These are phyloP conservation scores for Patella caerulea DNA, from an alignment of 2,888 invertebrate genomes.

Conservation along the genomic window DNA sequence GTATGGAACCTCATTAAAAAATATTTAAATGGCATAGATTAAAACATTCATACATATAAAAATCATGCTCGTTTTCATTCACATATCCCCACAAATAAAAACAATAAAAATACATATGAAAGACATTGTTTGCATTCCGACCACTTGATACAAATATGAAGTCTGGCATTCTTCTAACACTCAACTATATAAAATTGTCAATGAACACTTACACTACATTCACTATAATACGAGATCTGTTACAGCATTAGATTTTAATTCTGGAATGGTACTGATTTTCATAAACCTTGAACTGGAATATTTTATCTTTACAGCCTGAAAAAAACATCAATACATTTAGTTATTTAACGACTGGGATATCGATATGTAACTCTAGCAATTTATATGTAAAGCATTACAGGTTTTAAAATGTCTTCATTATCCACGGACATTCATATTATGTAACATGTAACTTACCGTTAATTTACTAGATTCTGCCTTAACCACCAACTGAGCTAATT, in stretches of 20 bases:
- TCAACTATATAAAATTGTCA: too few relatives aligned
- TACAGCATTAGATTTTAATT: constrained; percentile 60
- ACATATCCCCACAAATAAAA: too few relatives aligned
- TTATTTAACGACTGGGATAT: background rate
- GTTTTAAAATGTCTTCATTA: background rate
- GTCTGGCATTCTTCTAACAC: too few relatives aligned
- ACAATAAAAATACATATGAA: too few relatives aligned
- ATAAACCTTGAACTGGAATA: constrained; percentile 72
- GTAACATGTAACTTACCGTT: constrained; percentile 73
- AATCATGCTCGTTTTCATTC: too few relatives aligned
- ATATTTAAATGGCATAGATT: too few relatives aligned
- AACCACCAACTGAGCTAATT: constrained; percentile 80
- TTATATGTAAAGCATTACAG: background rate
- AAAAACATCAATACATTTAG: constrained; percentile 25
- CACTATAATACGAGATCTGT: constrained; percentile 44
- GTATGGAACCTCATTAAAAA: too few relatives aligned
- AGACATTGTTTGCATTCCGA: too few relatives aligned
- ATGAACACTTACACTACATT: background rate
- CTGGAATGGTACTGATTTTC: constrained; percentile 70
- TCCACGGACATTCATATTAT: background rate
- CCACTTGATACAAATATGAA: too few relatives aligned
- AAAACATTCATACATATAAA: too few relatives aligned
- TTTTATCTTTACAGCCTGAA: constrained; percentile 71
- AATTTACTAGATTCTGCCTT: constrained; percentile 81
- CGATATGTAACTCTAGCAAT: too few relatives aligned